Evolutionary conservation across 1,140 invertebrate genomes (phyloP), one percentile per base, ranked within the genome.

Genomic region (Hylyphantes graminicola): DNA sequence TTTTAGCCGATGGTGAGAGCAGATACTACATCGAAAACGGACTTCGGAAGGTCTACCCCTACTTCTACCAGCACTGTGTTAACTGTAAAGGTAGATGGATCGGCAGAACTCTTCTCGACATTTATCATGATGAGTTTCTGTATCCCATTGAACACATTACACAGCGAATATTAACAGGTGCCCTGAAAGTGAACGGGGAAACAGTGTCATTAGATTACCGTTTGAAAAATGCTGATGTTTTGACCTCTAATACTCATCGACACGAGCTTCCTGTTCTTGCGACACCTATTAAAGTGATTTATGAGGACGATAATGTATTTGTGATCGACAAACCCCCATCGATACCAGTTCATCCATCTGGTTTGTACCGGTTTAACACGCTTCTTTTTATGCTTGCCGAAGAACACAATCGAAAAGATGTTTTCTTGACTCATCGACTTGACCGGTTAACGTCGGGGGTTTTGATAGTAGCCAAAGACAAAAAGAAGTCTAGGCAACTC

Each of bases 271-370:
- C 88, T 12, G 87, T 88, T 17, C 70, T 88, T 8, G 88, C 94
- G 90, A 93, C 95, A 91, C 94, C 94, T 89, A 96, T 99, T 91
- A 94, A 95, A 90, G 95, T 99, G 91, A 94, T 99, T 90, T 94
- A 96, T 92, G 96, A 98, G 93, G 96, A 96, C 93, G 96, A 98
- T 91, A 96, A 99, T 92, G 93, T 99, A 91, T 93, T 99, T 90
- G 98, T 99, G 90, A 95, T 99, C 90, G 97, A 99, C 93, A 99
- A 99, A 94, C 98, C 98, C 88, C 95, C 97, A 89, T 99, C 98
- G 90, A 97, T 99, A 92, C 98, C 98, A 91, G 97, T 95, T 67
- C 97, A 99, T 91, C 97, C 98, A 0, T 99, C 97, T 90, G 97
- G 97, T 78, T 92, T 96, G 86, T 99, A 98, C 90, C 92, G 97